phyloP scores from a whole-genome alignment of 2,888 invertebrate genomes.

The Venustoraphidia nigricollis region DNA sequence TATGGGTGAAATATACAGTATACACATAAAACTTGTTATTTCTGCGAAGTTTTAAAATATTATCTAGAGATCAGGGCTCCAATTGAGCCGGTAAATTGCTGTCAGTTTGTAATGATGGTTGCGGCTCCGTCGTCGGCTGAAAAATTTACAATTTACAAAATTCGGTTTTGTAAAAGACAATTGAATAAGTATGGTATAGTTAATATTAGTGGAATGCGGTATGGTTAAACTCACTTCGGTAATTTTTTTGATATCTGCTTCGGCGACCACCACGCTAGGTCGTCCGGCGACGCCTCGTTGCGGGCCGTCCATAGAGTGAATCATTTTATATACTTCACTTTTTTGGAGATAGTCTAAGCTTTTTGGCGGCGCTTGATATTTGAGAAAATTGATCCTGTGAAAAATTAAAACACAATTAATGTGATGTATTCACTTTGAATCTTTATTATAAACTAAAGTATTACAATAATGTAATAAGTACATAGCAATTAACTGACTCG shows the following conservation, averaged over 20 bases:
- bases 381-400: constrained; percentile 79
- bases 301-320: constrained; percentile 58
- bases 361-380: constrained; percentile 68
- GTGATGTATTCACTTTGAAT: too few relatives aligned
- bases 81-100: not conserved
- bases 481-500: not conserved
- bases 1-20: too few relatives aligned
- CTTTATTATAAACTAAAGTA: too few relatives aligned
- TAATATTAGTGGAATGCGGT: too few relatives aligned
- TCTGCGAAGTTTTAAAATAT: too few relatives aligned
- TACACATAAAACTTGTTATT: too few relatives aligned
- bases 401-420: constrained; percentile 4
- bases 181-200: too few relatives aligned
- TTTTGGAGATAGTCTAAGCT: constrained; percentile 57
- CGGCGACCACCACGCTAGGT: constrained; percentile 45
- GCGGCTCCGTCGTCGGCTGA: not conserved
- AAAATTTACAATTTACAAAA: not conserved
- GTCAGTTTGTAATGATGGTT: not conserved
- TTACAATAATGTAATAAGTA: too few relatives aligned
- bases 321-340: constrained; percentile 65
- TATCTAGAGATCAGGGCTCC: too few relatives aligned
- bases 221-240: not conserved
- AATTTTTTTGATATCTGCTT: constrained; percentile 34
- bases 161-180: too few relatives aligned
- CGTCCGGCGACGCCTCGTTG: constrained; percentile 48